phyloP scores from a whole-genome alignment of 2,888 invertebrate species.

The Exephanes ischioxanthus region DNA sequence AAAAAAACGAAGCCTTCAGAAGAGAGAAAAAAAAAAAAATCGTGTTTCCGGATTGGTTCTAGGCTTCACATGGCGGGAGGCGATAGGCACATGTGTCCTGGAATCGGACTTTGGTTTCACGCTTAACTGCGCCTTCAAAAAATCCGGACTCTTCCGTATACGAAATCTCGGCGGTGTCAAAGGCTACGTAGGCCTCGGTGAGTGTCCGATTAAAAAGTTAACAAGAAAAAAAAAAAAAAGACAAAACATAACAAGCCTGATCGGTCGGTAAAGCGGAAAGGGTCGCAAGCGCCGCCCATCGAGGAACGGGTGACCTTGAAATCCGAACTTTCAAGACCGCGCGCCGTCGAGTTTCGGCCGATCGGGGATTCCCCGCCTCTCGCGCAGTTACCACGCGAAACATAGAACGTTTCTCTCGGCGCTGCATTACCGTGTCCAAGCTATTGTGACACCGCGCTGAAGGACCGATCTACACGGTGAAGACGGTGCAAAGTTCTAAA shows the following conservation, averaged over 20 bases:
- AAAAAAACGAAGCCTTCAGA: constrained; percentile 21
- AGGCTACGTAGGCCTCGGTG: constrained; percentile 96
- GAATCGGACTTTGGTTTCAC: constrained; percentile 96
- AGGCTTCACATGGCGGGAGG: constrained; percentile 88
- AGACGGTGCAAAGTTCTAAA: constrained; percentile 14
- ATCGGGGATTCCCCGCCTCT: constrained; percentile 1
- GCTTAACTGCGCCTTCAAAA: constrained; percentile 97
- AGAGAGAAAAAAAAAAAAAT: constrained; percentile 61
- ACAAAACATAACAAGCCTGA: constrained; percentile 8
- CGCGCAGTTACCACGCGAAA: neutral
- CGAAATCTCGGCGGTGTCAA: constrained; percentile 96
- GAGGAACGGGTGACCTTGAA: constrained; percentile 57
- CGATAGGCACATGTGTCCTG: constrained; percentile 93
- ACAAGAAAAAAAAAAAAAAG: constrained; percentile 26
- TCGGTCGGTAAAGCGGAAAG: neutral
- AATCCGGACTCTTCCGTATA: constrained; percentile 95
- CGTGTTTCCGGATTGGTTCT: constrained; percentile 82
- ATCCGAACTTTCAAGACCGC: constrained; percentile 46
- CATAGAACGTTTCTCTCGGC: neutral
- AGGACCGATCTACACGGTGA: neutral
- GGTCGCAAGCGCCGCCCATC: constrained; percentile 8
- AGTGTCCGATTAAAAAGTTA: constrained; percentile 82
- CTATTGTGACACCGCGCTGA: constrained; percentile 37
- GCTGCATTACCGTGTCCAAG: neutral
- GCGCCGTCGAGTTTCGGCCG: constrained; percentile 3